Evolutionary conservation across 2,113 vertebrate species (phyloP).

Genomic region (Eptesicus fuscus): DNA sequence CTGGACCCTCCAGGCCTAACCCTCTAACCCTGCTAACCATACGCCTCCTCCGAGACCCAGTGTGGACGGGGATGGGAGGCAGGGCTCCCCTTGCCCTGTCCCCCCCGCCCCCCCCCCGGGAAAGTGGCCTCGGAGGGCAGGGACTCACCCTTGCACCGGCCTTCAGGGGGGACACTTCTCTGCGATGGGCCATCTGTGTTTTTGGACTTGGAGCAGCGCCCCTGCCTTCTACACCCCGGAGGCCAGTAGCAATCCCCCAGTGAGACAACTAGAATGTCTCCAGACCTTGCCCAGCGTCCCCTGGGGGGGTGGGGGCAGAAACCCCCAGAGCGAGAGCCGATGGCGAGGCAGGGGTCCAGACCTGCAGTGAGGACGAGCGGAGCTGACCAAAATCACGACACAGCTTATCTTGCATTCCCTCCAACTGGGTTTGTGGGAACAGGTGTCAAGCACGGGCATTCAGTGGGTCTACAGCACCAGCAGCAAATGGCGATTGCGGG

Average conservation of each 20-base stretch:
- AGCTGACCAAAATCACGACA: not conserved
- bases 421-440: not conserved
- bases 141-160: accelerated
- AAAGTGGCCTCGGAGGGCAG: accelerated
- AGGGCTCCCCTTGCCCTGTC: not conserved
- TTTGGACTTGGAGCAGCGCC: accelerated
- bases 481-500: accelerated
- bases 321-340: not conserved
- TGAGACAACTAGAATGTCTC: not conserved
- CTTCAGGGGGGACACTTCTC: not conserved
- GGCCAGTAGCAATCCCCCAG: not conserved
- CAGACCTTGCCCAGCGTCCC: not conserved
- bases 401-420: not conserved
- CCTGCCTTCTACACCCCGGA: accelerated
- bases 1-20: not conserved
- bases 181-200: accelerated
- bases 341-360: not conserved
- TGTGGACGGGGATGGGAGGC: not conserved
- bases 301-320: not conserved
- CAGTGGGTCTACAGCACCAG: accelerated
- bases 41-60: not conserved
- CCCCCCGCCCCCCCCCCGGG: accelerated
- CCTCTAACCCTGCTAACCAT: no score
- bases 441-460: accelerated
- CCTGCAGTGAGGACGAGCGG: accelerated